Base-by-base conservation (phyloP, 2,797 vertebrate genomes). In the Uromys caudimaculatus region DNA sequence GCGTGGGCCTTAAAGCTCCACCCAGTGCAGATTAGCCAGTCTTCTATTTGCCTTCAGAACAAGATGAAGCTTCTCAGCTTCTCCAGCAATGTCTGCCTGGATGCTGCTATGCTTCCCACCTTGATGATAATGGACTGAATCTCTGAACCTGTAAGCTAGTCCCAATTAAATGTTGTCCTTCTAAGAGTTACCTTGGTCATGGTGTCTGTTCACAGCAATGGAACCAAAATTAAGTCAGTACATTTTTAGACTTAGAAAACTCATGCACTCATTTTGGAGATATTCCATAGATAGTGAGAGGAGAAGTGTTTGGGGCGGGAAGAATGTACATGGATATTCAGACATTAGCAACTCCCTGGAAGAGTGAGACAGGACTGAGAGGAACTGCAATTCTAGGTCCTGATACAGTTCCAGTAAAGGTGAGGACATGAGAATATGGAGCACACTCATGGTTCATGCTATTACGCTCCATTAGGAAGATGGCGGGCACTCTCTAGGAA, bases 191-290 rank as follows among this genome's bases (percentile, higher is more conserved):
- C 17, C 35, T 71, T 21, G 67, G n/a, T 69, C 67, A 69, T n/a
- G 35, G 14, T 69, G 16, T 67, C 64, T 67, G 16, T 69, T 69
- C 35, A n/a, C 35, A n/a, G 67, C 35, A n/a, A 69, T 69, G 67
- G 16, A 6, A n/a, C 67, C 67, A 19, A n/a, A 69, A 69, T 69
- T n/a, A 69, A 69, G 35, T n/a, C 67, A 69, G 67, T n/a, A 19
- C 6, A 29, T 82, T 88, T 93, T 88, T 86, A 81, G 93, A 89
- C 52, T 64, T 85, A 5, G 58, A 56, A 93, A 95, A 82, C 23
- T 41, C n/a, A 69, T 41, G 12, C n/a, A 24, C 83, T 89, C 12
- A 35, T 91, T 77, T 52, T 24, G 19, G 12, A 29, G 58, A 17
- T 44, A 79, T 52, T 60, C 44, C 3, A 47, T 62, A 67, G 4